These are phyloP conservation scores for Calycopis cecrops DNA, from an alignment of 1,140 invertebrate genomes.

Conservation along the genomic window DNA sequence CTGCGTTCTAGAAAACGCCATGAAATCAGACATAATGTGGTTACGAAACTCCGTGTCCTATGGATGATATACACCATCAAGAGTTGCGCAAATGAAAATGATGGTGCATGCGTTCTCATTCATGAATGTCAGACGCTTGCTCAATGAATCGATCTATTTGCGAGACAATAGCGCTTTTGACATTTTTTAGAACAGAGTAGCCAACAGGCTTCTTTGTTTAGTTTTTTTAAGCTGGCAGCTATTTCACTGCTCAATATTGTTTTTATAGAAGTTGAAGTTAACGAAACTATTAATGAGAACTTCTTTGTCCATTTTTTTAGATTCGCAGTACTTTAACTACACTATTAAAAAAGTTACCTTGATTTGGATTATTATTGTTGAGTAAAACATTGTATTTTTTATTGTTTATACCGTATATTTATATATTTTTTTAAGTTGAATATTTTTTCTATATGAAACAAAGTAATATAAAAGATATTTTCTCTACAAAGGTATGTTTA, in stretches of 20 bases:
- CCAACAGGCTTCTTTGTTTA: too few species aligned
- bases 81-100: constrained; percentile 26
- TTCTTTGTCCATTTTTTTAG: neutral
- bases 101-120: constrained; percentile 23
- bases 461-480: too few species aligned
- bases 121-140: constrained; percentile 32
- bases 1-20: too few species aligned
- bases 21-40: constrained; percentile 1
- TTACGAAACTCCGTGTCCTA: constrained; percentile 22
- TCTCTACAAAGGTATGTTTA: too few species aligned
- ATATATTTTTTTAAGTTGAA: too few species aligned
- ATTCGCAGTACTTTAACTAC: too few species aligned
- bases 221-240: neutral
- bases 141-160: constrained; percentile 23
- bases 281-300: neutral
- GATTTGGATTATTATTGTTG: too few species aligned
- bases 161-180: constrained; percentile 8
- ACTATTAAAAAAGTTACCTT: too few species aligned
- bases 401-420: too few species aligned
- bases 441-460: too few species aligned
- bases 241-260: neutral
- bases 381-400: too few species aligned
- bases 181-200: too few species aligned
- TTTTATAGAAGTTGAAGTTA: neutral
- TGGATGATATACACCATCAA: constrained; percentile 20